Percentiles rank a stretch among this genome's conserved stretches.
Conservation (phyloP, 2,113 vertebrate species). For the Chionodraco myersi region DNA sequence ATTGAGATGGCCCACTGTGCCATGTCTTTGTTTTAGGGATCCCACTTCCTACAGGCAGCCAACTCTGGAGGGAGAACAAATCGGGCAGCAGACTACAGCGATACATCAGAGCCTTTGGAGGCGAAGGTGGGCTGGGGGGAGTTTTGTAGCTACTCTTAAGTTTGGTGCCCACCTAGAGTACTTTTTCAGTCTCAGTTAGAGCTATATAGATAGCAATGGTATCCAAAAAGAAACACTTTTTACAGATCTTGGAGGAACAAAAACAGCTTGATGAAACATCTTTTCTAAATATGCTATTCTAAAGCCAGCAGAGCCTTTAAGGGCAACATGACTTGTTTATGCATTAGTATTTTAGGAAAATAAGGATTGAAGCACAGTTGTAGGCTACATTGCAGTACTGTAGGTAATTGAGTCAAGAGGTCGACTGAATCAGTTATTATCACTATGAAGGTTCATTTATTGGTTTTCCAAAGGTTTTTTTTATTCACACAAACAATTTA, state of each 20-base stretch:
- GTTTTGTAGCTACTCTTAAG: slow-evolving; percentile 32
- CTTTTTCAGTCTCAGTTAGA: slow-evolving; percentile 18
- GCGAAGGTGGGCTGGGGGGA: slow-evolving; percentile 91
- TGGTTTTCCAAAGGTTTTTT: background rate
- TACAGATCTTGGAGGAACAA: background rate
- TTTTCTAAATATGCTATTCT: slow-evolving; percentile 3
- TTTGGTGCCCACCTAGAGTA: slow-evolving; percentile 63
- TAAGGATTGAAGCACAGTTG: background rate
- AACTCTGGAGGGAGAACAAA: slow-evolving; percentile 92
- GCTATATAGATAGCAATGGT: background rate
- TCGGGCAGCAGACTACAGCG: slow-evolving; percentile 89
- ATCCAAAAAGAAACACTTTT: background rate
- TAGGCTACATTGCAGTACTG: background rate
- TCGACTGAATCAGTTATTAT: background rate
- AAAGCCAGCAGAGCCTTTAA: background rate
- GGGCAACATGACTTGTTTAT: background rate
- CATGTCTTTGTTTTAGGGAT: slow-evolving; percentile 84
- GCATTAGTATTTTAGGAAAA: background rate
- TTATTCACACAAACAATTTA: background rate
- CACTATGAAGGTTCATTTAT: slow-evolving; percentile 19
- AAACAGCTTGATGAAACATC: background rate
- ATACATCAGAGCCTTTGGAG: slow-evolving; percentile 88
- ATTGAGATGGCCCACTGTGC: slow-evolving; percentile 70
- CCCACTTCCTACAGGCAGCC: slow-evolving; percentile 84
- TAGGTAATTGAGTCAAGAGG: no score